These are phyloP conservation scores for Apamea sordens DNA, from an alignment of 2,888 invertebrate species.

Conservation along the genomic window DNA sequence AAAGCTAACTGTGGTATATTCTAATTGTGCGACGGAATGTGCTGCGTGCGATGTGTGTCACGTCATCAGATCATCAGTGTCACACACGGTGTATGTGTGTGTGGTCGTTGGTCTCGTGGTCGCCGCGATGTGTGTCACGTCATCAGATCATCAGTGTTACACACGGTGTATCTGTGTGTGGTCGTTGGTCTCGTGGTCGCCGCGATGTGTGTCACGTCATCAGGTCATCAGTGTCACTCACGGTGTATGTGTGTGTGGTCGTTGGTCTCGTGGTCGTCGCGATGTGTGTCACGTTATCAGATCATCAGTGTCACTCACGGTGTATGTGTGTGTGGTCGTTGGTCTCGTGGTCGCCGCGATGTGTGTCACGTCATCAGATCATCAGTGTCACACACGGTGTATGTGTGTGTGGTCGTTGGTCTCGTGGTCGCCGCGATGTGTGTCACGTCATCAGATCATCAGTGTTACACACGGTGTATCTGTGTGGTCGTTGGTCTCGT, in stretches of 20 bases:
- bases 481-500: background rate
- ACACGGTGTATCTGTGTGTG: background rate
- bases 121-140: background rate
- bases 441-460: background rate
- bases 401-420: background rate
- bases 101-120: background rate
- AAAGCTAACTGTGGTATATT: constrained; percentile 8
- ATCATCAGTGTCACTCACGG: background rate
- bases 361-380: background rate
- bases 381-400: background rate
- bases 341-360: too few relatives aligned
- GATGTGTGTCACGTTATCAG: background rate
- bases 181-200: background rate
- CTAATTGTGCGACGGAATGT: constrained; percentile 1
- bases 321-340: too few relatives aligned
- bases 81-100: background rate
- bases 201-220: background rate
- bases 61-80: background rate
- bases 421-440: background rate
- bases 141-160: background rate
- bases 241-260: background rate
- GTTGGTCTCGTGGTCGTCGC: background rate
- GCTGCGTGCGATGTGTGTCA: background rate
- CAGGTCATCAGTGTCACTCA: background rate
- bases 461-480: background rate